A percentile compares a stretch with the other conserved stretches of the same genome.
These are phyloP conservation scores for Origma solitaria DNA, from an alignment of 2,113 vertebrate species.

Conservation along the genomic window DNA sequence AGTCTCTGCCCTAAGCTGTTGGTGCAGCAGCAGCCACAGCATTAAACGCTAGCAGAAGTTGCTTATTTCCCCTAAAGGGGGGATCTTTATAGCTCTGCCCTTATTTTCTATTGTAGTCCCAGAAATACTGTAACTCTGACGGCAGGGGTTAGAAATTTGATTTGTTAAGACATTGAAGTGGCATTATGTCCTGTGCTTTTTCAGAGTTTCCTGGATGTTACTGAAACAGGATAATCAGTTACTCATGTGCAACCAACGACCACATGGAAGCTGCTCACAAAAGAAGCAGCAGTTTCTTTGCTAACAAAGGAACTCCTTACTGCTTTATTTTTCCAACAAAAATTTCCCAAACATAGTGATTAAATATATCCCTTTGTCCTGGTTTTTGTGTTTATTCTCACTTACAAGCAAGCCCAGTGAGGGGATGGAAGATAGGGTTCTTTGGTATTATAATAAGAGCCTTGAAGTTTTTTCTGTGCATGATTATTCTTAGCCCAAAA, in stretches of 20 bases:
- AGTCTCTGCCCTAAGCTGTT: neutral
- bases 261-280: neutral
- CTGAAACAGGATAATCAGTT: conserved; percentile 49
- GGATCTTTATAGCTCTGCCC: neutral
- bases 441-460: neutral
- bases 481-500: neutral
- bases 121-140: neutral
- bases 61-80: neutral
- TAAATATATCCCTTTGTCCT: neutral
- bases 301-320: neutral
- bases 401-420: neutral
- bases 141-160: conserved; percentile 30
- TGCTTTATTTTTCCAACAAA: conserved; percentile 5
- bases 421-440: neutral
- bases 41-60: neutral
- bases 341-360: neutral
- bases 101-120: neutral
- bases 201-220: conserved; percentile 33
- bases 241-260: neutral
- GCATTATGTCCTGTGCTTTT: conserved; percentile 22
- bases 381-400: neutral
- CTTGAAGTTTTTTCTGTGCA: neutral
- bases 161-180: conserved; percentile 30
- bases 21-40: neutral
- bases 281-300: neutral